phyloP scores from a whole-genome alignment of 1,140 invertebrate species.

The Druon quercuslanigerum region DNA sequence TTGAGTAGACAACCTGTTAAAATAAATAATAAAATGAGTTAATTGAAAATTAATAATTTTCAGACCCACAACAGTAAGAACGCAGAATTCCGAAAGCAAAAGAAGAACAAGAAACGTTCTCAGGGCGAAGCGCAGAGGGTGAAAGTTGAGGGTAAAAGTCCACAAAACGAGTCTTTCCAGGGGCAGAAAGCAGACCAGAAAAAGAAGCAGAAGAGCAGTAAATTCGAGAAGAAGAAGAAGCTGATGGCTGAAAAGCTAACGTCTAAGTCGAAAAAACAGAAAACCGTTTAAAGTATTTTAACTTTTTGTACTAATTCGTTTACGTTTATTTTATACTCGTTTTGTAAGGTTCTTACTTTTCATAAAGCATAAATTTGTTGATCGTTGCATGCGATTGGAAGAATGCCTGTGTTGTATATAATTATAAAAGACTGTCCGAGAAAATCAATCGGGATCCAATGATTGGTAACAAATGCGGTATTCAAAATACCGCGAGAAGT shows the following conservation, averaged over 20 bases:
- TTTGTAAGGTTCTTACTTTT: no score
- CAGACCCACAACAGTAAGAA: not conserved
- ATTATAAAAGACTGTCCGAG: no score
- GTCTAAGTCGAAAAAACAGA: slow-evolving; percentile 56
- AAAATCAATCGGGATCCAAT: no score
- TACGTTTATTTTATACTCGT: not conserved
- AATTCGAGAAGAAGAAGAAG: slow-evolving; percentile 64
- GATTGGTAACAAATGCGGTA: no score
- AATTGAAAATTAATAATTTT: not conserved
- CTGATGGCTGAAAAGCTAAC: slow-evolving; percentile 62
- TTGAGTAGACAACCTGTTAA: no score
- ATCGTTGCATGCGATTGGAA: no score
- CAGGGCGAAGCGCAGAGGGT: not conserved
- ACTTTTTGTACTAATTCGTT: not conserved
- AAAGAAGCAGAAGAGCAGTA: slow-evolving; percentile 62
- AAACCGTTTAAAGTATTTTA: slow-evolving; percentile 34
- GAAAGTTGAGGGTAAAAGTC: slow-evolving; percentile 34
- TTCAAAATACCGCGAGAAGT: no score
- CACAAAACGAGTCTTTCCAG: slow-evolving; percentile 51
- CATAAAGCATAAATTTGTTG: no score
- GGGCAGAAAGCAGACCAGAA: slow-evolving; percentile 64
- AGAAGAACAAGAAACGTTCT: slow-evolving; percentile 28
- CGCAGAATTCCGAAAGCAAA: not conserved
- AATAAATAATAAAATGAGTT: no score
- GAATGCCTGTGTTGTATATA: no score